Percentiles rank a stretch among this genome's conserved stretches.
Evolutionary conservation across 1,140 invertebrate species (phyloP).

Genomic region (Drosophila varians): DNA sequence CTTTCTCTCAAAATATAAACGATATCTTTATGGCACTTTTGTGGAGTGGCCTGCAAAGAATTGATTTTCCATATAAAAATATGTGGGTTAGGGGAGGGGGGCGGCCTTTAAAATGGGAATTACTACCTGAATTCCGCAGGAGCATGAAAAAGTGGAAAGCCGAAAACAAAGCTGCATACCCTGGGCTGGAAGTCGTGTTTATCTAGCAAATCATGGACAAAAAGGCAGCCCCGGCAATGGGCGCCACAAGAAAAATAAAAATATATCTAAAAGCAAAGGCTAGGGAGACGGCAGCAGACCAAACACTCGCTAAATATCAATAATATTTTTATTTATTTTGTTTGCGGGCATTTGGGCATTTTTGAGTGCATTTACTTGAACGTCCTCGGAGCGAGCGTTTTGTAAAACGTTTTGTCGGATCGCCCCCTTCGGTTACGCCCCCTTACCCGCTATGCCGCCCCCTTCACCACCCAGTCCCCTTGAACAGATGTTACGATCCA

Average conservation of each 20-base stretch:
- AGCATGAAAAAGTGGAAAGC: conserved; percentile 53
- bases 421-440: conserved; percentile 24
- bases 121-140: conserved; percentile 79
- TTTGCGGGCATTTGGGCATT: conserved; percentile 80
- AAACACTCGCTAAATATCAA: conserved; percentile 75
- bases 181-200: conserved; percentile 43
- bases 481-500: conserved; percentile 37
- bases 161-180: conserved; percentile 16
- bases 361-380: conserved; percentile 81
- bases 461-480: not conserved
- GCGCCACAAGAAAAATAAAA: conserved; percentile 42
- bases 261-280: conserved; percentile 23
- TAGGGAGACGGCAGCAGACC: not conserved
- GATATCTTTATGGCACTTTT: not conserved
- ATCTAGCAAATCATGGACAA: conserved; percentile 78
- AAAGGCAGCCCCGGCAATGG: conserved; percentile 52
- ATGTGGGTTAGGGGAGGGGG: conserved; percentile 17
- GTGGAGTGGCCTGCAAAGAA: not conserved
- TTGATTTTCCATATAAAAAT: conserved; percentile 4
- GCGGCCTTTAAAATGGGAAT: conserved; percentile 62
- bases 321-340: conserved; percentile 82
- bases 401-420: conserved; percentile 74
- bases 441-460: conserved; percentile 2
- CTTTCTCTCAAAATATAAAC: not conserved
- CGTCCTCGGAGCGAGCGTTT: conserved; percentile 72